phyloP scores from a whole-genome alignment of 2,797 vertebrate genomes.

The Acomys russatus region DNA sequence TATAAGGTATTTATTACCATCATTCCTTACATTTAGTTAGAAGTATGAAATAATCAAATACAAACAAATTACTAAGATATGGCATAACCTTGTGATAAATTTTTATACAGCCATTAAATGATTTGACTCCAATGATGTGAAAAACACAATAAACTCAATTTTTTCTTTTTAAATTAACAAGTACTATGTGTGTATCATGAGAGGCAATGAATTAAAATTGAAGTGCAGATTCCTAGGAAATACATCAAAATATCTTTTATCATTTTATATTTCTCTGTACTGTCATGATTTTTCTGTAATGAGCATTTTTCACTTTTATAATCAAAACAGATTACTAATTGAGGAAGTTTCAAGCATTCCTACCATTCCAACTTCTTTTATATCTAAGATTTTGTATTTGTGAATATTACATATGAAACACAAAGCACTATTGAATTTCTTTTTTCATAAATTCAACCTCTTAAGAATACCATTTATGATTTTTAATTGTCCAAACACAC shows the following conservation, averaged over 20 bases:
- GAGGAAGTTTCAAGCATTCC: slow-evolving; percentile 36
- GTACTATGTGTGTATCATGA: background rate
- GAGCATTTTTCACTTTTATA: slow-evolving; percentile 11
- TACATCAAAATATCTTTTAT: slow-evolving; percentile 19
- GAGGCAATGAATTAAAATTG: slow-evolving; percentile 36
- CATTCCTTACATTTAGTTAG: slow-evolving; percentile 50
- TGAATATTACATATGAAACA: slow-evolving; percentile 30
- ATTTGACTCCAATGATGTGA: background rate
- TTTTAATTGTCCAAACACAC: slow-evolving; percentile 36
- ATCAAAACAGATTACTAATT: slow-evolving; percentile 58
- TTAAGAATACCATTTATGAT: background rate
- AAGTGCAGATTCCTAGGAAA: slow-evolving; percentile 17
- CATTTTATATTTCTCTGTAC: background rate
- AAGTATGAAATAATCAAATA: slow-evolving; percentile 54
- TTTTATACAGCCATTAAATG: background rate
- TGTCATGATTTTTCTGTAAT: slow-evolving; percentile 58
- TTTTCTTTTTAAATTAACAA: slow-evolving; percentile 2
- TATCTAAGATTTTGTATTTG: slow-evolving; percentile 29
- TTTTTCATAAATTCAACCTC: slow-evolving; percentile 10
- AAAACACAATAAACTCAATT: slow-evolving; percentile 23
- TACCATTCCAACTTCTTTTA: slow-evolving; percentile 25
- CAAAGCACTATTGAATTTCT: slow-evolving; percentile 6
- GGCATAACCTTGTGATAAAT: background rate
- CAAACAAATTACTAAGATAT: slow-evolving; percentile 64
- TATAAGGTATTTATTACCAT: slow-evolving; percentile 9